phyloP scores from a whole-genome alignment of 1,140 invertebrate species.

The Cotesia vestalis region DNA sequence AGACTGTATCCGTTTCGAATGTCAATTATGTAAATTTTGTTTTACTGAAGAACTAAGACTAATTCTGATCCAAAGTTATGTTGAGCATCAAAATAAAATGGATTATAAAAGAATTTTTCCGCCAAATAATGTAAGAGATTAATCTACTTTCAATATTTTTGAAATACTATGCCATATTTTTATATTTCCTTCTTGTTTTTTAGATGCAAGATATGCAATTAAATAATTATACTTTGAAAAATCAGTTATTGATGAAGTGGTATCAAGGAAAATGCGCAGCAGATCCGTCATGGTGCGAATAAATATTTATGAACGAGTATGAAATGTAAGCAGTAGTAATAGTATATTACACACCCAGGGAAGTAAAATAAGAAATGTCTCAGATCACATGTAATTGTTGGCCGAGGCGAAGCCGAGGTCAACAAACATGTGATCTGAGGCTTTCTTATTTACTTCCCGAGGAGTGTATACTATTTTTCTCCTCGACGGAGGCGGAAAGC shows the following conservation, averaged over 20 bases:
- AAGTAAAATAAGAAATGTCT: no score
- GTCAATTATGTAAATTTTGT: slow-evolving; percentile 82
- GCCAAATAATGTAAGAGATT: slow-evolving; percentile 73
- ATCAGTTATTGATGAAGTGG: slow-evolving; percentile 79
- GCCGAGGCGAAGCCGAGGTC: no score
- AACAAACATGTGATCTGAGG: no score
- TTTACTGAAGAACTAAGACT: slow-evolving; percentile 70
- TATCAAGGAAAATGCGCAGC: slow-evolving; percentile 83
- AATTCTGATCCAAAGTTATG: slow-evolving; percentile 74
- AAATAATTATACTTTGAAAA: slow-evolving; percentile 68
- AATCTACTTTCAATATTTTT: slow-evolving; percentile 20
- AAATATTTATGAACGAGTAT: slow-evolving; percentile 18
- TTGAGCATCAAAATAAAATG: slow-evolving; percentile 81
- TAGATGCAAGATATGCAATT: slow-evolving; percentile 62
- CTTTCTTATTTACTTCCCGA: no score
- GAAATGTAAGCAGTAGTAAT: no score
- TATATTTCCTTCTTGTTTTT: slow-evolving; percentile 48
- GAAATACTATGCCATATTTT: not conserved
- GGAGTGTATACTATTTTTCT: no score
- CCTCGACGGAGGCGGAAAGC: no score
- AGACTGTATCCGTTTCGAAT: slow-evolving; percentile 74
- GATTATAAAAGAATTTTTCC: slow-evolving; percentile 85
- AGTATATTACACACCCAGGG: no score
- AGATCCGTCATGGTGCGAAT: slow-evolving; percentile 77
- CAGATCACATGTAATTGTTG: no score